Percentiles rank a stretch among this genome's conserved stretches.
Evolutionary conservation across 2,113 vertebrate species (phyloP).

Genomic region (Delphinapterus leucas): DNA sequence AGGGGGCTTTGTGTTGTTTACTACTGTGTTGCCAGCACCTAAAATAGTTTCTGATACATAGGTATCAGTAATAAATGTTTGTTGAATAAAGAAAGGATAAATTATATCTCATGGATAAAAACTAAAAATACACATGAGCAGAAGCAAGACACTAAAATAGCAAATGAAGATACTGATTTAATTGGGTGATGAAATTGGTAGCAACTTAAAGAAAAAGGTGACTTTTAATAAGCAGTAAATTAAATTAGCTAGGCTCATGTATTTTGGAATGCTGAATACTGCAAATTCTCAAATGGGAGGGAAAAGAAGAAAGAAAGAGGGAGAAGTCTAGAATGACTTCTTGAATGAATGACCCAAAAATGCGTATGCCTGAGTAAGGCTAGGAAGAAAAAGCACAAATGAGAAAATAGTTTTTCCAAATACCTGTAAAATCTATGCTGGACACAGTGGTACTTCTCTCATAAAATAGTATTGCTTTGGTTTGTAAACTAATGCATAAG

Average conservation of each 20-base stretch:
- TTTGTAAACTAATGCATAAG: neutral
- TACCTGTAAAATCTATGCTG: neutral
- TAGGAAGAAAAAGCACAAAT: slow-evolving; percentile 17
- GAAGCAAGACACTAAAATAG: neutral
- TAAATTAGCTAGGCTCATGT: neutral
- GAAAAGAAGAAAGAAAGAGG: neutral
- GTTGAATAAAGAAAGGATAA: neutral
- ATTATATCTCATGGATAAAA: slow-evolving; percentile 3
- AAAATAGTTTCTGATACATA: slow-evolving; percentile 7
- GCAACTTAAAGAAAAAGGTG: neutral
- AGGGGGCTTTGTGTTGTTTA: neutral
- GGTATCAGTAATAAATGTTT: slow-evolving; percentile 13
- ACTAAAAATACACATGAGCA: slow-evolving; percentile 5
- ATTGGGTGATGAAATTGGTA: neutral
- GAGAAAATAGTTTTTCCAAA: neutral
- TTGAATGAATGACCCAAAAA: neutral
- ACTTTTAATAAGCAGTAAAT: neutral
- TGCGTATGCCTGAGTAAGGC: neutral
- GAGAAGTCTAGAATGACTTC: neutral
- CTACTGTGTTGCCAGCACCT: neutral
- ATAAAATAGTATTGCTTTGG: neutral
- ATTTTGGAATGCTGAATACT: neutral
- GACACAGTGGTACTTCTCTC: neutral
- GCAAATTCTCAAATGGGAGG: neutral
- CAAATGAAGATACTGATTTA: slow-evolving; percentile 35